These are phyloP conservation scores for Apteryx owenii DNA, from an alignment of 2,113 vertebrate genomes.

Conservation along the genomic window DNA sequence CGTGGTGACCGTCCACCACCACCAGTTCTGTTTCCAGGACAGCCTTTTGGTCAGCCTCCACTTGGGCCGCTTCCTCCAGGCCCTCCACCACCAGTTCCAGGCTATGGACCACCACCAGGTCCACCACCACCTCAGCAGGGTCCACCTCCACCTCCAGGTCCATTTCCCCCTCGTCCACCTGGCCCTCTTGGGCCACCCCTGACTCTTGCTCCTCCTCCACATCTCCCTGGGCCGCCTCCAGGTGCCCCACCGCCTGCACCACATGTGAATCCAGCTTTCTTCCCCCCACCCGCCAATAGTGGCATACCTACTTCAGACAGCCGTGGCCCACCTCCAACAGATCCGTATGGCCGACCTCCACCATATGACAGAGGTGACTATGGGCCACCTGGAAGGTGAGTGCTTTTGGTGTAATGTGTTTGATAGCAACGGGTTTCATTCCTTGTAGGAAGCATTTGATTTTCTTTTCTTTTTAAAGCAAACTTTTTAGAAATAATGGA, in stretches of 20 bases:
- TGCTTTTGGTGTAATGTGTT: constrained; percentile 12
- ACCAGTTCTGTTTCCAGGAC: constrained; percentile 96
- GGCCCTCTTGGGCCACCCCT: constrained; percentile 94
- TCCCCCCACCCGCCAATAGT: constrained; percentile 95
- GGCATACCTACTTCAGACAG: constrained; percentile 93
- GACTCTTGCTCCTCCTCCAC: constrained; percentile 94
- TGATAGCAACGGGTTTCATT: neutral
- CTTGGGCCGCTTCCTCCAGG: constrained; percentile 94
- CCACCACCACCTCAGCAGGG: constrained; percentile 95
- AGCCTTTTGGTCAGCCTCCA: constrained; percentile 95
- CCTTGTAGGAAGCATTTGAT: neutral
- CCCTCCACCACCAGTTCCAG: constrained; percentile 94
- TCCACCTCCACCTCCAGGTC: constrained; percentile 92
- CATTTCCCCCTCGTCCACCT: constrained; percentile 93
- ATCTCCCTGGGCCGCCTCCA: constrained; percentile 95
- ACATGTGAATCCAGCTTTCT: constrained; percentile 98
- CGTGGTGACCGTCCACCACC: constrained; percentile 96
- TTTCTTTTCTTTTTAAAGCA: neutral
- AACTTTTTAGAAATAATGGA: neutral
- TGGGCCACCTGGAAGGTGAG: constrained; percentile 94
- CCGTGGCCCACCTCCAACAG: constrained; percentile 92
- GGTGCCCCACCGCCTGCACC: constrained; percentile 96
- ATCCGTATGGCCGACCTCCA: constrained; percentile 93
- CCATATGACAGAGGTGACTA: constrained; percentile 97
- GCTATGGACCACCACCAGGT: constrained; percentile 92